Evolutionary conservation across 2,113 vertebrate genomes (phyloP), one percentile per base, ranked within the genome.

Genomic region (Nerophis ophidion): DNA sequence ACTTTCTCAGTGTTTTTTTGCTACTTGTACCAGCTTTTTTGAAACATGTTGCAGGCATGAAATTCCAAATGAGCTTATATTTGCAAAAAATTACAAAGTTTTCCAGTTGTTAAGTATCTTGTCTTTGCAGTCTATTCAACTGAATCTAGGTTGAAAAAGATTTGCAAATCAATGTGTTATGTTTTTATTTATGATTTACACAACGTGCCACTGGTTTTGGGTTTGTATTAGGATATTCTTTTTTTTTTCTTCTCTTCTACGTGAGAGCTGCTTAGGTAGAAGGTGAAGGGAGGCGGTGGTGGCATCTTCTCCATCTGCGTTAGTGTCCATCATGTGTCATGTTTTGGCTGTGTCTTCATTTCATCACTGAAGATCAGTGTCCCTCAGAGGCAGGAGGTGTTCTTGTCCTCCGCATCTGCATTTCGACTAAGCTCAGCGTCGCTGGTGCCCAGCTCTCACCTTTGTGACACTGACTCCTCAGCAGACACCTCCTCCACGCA

Each of bases 281-380:
- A 71, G 63, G 47, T 12, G 26, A 38, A 17, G 46, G 35, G 45
- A 11, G 68, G 57, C 42, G 45, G 70, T 56, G 61, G 62, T 70
- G 62, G 61, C 60, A 50, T 75, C 70, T 73, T 76, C 71, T 82
- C 84, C 60, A 61, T 48, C 68, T 60, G 65, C 63, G 60, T 83
- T 76, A 78, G 77, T 87, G 86, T 90, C 84, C 85, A 82, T 90
- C 86, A 89, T 77, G 81, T 89, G 88, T 90, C 87, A 89, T 76
- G 87, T 89, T 87, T 26, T 81, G 86, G 72, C 79, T 82, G 83
- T 82, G 81, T 88, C 83, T 89, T 83, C 84, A 76, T 75, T 84
- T 84, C 81, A 81, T 82, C 13, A 36, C 63, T 66, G 66, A 64
- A 74, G 78, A 74, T 79, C 76, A 14, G 61, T 71, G 83, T 89